Base-by-base conservation (phyloP, 2,113 vertebrate genomes). In the Maylandia zebra region DNA sequence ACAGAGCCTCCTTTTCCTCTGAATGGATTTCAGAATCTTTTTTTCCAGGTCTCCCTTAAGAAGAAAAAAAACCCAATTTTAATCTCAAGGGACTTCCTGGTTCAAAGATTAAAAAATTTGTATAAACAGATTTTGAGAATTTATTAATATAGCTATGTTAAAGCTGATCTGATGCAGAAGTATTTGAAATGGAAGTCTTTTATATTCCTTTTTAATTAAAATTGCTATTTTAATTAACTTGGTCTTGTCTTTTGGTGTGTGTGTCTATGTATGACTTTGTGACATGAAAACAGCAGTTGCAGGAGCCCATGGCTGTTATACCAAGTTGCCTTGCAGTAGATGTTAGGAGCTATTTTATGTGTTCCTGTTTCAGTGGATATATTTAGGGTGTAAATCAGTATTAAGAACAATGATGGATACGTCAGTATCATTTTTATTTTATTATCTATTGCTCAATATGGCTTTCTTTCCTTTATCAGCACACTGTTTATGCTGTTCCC, bases 191-290 rank as follows among this genome's bases (percentile, higher is more conserved):
- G 0, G 56, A 81, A 83, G 52, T 88, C 7, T 86, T 90, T 80
- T 56, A 57, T 66, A 30, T 64, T 48, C 9, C 10, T 87, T 92
- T 92, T 92, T 52, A 43, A 93, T 91, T 94, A 91, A 94, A 94
- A 74, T 11, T 2, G 2, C 83, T 85, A 84, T 88, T 89, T 90
- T 12, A 83, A 91, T 89, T 84, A 71, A 19, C 71, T 82, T 16
- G 24, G 53, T 43, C 34, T 19, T 17, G 0, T 45, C 4, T 45
- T 59, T 59, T 12, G 6, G 17, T 82, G 14, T 8, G 6, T 59
- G 34, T 74, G 69, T 48, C 12, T 66, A 22, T 64, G 30, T 61
- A 19, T 88, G 11, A 12, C 34, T 38, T 66, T 66, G 17, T 66
- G 61, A 66, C 61, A 66, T 71, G n/a, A 71, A 69, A 71, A 16